Base-by-base conservation (phyloP, 2,113 vertebrate genomes). In the Upupa epops region DNA sequence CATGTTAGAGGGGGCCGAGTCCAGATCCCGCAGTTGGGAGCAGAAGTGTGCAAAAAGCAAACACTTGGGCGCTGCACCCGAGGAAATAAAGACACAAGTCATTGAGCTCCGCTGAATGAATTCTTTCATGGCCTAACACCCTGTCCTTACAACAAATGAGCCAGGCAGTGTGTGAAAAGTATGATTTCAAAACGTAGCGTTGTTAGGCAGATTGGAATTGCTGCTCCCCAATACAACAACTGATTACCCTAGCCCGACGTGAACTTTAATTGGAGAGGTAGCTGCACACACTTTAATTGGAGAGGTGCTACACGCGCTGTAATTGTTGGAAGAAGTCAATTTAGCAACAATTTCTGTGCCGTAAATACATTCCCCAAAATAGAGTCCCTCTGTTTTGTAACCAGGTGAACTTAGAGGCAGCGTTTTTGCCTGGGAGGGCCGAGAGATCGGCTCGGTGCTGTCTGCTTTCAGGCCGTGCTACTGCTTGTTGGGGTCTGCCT, bases 251-350 rank as follows among this genome's bases (percentile, higher is more conserved):
- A 96, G 94, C 97, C 97, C 95, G 97, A 97, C 95, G 92, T 93
- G 97, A 98, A 97, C 97, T 98, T 98, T 98, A 99, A 98, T 98
- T 98, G 98, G 97, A 98, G 97, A 96, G 97, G 97, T 97, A 98
- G 98, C 98, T 97, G 97, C 97, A 97, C 97, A 40, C 26, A 97
- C 97, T 98, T 98, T 98, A 98, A 98, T 98, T 98, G 98, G 97
- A 98, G 97, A 96, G 96, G 96, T 97, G 98, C 98, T 97, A 97
- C 97, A 97, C 97, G 97, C 97, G 96, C 98, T 98, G 96, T 96
- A 98, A 98, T 98, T 98, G 97, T 98, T 98, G 98, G 98, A 98
- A 97, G 98, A 98, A 98, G 97, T 98, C 98, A 97, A 96, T 98
- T 98, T 97, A 98, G 97, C 97, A 97, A 97, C 91, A 98, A 97